Evolutionary conservation across 2,888 invertebrate species (phyloP), one percentile per base, ranked within the genome.

Genomic region (Athripsodes cinereus): DNA sequence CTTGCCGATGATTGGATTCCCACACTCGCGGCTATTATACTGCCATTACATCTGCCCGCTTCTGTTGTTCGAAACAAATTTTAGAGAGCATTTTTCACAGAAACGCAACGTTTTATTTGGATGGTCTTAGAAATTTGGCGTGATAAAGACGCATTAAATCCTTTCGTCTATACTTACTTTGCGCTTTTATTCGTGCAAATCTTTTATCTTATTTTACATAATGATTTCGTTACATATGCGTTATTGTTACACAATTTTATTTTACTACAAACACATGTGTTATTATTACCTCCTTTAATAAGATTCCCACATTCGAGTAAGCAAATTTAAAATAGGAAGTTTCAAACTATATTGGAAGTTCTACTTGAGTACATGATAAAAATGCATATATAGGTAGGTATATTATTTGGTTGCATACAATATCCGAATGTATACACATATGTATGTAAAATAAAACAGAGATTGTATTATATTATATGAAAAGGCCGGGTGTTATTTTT

Each of bases 61-160:
- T 59, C 63, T 62, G 61, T 62, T 61, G 60, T 61, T 62, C 60
- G 62, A 61, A 58, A 52, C 60, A 60, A 59, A 62, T 62, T 63
- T 63, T 58, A 44, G 57, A 63, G 55, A 55, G 57, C 55, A 40
- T 49, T 60, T 53, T 57, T 53, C 50, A 34, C 48, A 59, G 57
- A 59, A 55, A 60, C 57, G 57, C 60, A 50, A 55, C 58, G 61
- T 53, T 61, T 63, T 49, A 52, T 58, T 55, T 51, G 22, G 47
- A 31, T 31, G 57, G 49, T 40, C 40, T 40, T 40, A 54, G 48
- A 55, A 50, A 51, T 63, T 59, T 64, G 52, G 61, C 64, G 62
- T 64, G 64, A 62, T 62, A 57, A 21, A 59, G 52, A 61, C 59
- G 60, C 64, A 61, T 64, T 64, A 60, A 59, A 59, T 34, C 48